Base-by-base conservation (phyloP, 30 jellyfish, hydroid and myxozoan species). In the Hydractinia symbiolongicarpus region DNA sequence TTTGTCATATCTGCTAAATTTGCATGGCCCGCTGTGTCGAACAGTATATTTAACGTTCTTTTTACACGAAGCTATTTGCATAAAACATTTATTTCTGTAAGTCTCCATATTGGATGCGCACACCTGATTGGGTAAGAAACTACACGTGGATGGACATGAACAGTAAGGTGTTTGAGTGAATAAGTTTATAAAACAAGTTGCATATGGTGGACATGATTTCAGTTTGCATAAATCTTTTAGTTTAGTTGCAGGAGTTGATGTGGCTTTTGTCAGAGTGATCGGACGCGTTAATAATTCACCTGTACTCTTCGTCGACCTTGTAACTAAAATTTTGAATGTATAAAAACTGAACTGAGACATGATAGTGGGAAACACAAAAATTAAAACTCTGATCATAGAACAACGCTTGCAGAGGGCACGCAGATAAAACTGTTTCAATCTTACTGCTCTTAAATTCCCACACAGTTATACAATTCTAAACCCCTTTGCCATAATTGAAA, bases 91-190 rank as follows among this genome's bases (percentile, higher is more conserved):
- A 10, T 74, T 74, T 16, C 51, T 44, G 54, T 74, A 74, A 11
- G 51, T 20, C 20, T 44, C 15, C 70, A 50, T 74, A 67, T 74
- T 58, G 21, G 83, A 74, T 50, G 83, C 83, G 20, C 83, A 74
- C 13, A 74, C 30, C 21, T 49, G 62, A 5, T 74, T 58, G 69
- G 13, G 51, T n/a, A 11, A 44, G 69, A 74, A 74, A 20, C 70
- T 74, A 44, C 83, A 74, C 14, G 20, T 58, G 20, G 51, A 4
- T 74, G 51, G 68, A 10, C 83, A 74, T 5, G 9, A 74, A 50
- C 83, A 74, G 51, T 74, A 67, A 13, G 83, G 83, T 13, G 58
- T 67, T 17, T 55, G 51, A 1, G 83, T 74, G 7, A 74, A 50
- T 50, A 67, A 44, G 20, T 74, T 53, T 8, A 74, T 21, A 5